A percentile compares a stretch with the other conserved stretches of the same genome.
Evolutionary conservation across 2,113 vertebrate genomes (phyloP).

Genomic region (Pongo abelii): DNA sequence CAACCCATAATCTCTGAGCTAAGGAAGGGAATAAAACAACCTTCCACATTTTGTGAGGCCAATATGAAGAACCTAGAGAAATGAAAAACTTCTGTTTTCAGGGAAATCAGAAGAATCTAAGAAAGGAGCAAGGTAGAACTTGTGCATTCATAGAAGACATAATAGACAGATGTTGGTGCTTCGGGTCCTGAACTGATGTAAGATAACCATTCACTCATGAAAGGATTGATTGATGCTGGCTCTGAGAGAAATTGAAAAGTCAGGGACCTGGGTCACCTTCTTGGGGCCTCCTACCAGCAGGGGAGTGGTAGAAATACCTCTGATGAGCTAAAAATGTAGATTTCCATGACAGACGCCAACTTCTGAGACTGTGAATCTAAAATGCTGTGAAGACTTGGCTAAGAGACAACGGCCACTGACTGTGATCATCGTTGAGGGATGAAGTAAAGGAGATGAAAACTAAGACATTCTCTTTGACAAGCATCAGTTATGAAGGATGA

Average conservation of each 20-base stretch:
- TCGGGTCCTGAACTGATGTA: background rate
- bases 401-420: accelerated
- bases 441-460: background rate
- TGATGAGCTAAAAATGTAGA: background rate
- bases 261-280: background rate
- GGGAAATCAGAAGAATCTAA: background rate
- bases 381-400: background rate
- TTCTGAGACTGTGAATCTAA: too few relatives aligned
- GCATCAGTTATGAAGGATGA: too few relatives aligned
- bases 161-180: background rate
- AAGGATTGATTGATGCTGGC: background rate
- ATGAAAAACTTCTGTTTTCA: background rate
- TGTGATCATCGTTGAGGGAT: background rate
- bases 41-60: background rate
- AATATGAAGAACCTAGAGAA: background rate
- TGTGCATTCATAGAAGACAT: background rate
- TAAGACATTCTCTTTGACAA: background rate
- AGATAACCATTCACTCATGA: background rate
- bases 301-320: background rate
- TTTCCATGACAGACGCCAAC: background rate
- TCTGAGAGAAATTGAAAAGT: background rate
- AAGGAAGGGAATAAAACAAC: background rate
- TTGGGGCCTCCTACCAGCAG: too few relatives aligned
- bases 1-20: background rate
- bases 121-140: background rate